These are phyloP conservation scores for Urocitellus parryii DNA, from an alignment of 2,113 vertebrate species.

Conservation along the genomic window DNA sequence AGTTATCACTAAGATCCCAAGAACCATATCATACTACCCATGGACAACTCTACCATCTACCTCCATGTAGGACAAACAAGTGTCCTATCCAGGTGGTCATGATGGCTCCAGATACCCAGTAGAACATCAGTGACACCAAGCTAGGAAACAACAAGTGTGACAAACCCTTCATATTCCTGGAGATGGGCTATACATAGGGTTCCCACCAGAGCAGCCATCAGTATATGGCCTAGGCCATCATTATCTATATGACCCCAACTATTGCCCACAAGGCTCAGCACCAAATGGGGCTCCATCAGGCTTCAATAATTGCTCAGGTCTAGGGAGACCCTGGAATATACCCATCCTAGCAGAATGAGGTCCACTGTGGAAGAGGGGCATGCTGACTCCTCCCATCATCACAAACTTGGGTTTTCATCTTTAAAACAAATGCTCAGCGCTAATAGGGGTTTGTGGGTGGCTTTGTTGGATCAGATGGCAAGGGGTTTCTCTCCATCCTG, in stretches of 20 bases:
- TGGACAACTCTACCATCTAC: constrained; percentile 95
- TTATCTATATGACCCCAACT: constrained; percentile 89
- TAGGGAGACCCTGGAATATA: constrained; percentile 79
- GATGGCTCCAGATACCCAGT: constrained; percentile 92
- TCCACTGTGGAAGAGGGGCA: constrained; percentile 55
- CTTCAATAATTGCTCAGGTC: not conserved
- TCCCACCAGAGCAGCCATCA: constrained; percentile 94
- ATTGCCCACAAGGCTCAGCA: constrained; percentile 88
- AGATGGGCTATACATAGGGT: constrained; percentile 93
- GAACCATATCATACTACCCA: constrained; percentile 90
- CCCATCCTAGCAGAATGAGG: constrained; percentile 78
- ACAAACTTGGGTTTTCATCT: not conserved
- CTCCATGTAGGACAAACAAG: constrained; percentile 97
- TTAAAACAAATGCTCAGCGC: not conserved
- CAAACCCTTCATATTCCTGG: constrained; percentile 93
- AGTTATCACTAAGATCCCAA: constrained; percentile 94
- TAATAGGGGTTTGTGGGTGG: not conserved
- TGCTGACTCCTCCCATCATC: rapidly evolving
- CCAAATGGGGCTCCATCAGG: not conserved
- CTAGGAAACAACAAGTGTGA: constrained; percentile 93
- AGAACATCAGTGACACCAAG: constrained; percentile 93
- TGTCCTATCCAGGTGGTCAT: constrained; percentile 95
- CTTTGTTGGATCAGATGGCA: not conserved
- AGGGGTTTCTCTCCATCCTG: not conserved
- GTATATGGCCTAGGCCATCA: constrained; percentile 81